Evolutionary conservation across 2,888 invertebrate species (phyloP), one percentile per base, ranked within the genome.

Genomic region (Embidobia sp.): DNA sequence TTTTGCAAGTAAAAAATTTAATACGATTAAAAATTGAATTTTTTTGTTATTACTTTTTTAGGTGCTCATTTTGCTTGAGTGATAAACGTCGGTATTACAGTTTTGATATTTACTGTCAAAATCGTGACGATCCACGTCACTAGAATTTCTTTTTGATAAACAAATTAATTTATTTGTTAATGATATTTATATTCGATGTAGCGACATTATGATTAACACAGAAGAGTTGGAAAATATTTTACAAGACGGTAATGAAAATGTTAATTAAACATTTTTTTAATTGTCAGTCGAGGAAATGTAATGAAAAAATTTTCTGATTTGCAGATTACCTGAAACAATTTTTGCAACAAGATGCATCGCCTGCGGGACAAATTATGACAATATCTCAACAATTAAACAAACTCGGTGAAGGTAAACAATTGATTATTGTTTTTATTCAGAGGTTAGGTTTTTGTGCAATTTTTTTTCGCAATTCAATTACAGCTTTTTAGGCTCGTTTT

Each of bases 301-400:
- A n/a, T n/a, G n/a, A n/a, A n/a, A n/a, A n/a, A n/a, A n/a, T n/a
- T 4, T 48, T 16, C 4, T 13, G 3, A 16, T 29, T 73, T 66
- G 7, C 59, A 79, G 87, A 85, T 37, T 87, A 86, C 37, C 82
- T 86, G 19, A 85, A 85, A 75, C 86, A 86, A 74, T 84, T 86
- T 66, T 77, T 86, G 61, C 75, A 80, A 57, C 80, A 49, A 10
- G 82, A 85, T 66, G 59, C 51, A 40, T 29, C 48, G 8, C 22
- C 64, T 3, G 8, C 19, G 1, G 57, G 49, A 16, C 64, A 73
- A 66, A 57, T 73, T 19, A 48, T 73, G 57, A 66, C 66, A 22
- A 66, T 73, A 27, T 66, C 57, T 10, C 87, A 87, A 76, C 87
- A 88, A 69, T 80, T 88, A 63, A 87, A 85, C 59, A 88, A 86